A percentile compares a stretch with the other conserved stretches of the same genome.
Evolutionary conservation across 2,888 invertebrate genomes (phyloP).

Genomic region (Chloroclysta siterata): DNA sequence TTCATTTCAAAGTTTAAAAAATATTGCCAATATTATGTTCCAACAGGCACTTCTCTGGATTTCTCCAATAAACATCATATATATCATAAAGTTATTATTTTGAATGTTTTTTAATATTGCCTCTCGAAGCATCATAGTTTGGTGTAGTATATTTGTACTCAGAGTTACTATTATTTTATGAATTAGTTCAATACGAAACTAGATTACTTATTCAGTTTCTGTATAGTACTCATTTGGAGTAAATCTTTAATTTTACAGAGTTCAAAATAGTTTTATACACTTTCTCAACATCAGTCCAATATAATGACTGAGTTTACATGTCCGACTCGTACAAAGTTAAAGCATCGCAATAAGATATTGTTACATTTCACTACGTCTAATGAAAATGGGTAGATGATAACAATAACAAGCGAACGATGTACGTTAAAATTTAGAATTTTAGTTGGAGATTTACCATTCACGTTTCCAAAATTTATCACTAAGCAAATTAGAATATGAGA

Average conservation of each 20-base stretch:
- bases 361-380: slow-evolving; percentile 80
- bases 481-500: slow-evolving; percentile 85
- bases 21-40: slow-evolving; percentile 84
- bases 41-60: slow-evolving; percentile 85
- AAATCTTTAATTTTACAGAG: slow-evolving; percentile 55
- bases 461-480: slow-evolving; percentile 80
- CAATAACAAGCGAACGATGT: slow-evolving; percentile 71
- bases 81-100: slow-evolving; percentile 71
- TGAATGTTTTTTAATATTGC: slow-evolving; percentile 71
- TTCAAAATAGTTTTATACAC: slow-evolving; percentile 65
- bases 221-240: slow-evolving; percentile 63
- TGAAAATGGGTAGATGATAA: slow-evolving; percentile 62
- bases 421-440: slow-evolving; percentile 81
- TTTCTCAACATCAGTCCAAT: slow-evolving; percentile 69
- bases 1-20: slow-evolving; percentile 74
- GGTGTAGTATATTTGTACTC: slow-evolving; percentile 73
- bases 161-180: slow-evolving; percentile 67
- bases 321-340: slow-evolving; percentile 81
- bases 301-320: slow-evolving; percentile 76
- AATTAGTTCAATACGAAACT: slow-evolving; percentile 56
- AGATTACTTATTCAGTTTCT: slow-evolving; percentile 65
- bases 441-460: slow-evolving; percentile 75
- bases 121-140: slow-evolving; percentile 72
- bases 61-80: slow-evolving; percentile 84
- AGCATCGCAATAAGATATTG: slow-evolving; percentile 85